A percentile compares a stretch with the other conserved stretches of the same genome.
Evolutionary conservation across 2,113 vertebrate genomes (phyloP).

Genomic region (Anguilla japonica): DNA sequence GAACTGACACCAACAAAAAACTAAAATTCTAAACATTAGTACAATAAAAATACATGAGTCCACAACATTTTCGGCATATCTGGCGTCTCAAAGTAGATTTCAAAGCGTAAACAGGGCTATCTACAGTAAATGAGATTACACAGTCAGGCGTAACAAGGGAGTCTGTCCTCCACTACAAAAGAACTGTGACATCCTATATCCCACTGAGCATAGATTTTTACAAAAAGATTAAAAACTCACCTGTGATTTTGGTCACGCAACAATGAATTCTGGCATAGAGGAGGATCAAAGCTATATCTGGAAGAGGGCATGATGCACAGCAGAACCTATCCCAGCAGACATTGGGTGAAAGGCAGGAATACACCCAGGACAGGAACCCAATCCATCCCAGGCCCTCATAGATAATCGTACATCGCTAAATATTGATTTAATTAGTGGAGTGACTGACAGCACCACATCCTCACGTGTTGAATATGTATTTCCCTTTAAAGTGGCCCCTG

Average conservation of each 20-base stretch:
- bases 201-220: not conserved
- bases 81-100: not conserved
- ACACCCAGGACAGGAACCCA: no score
- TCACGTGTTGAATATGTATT: not conserved
- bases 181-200: not conserved
- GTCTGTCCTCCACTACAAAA: not conserved
- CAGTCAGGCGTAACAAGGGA: not conserved
- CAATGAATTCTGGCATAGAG: not conserved
- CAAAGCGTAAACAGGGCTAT: not conserved
- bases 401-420: not conserved
- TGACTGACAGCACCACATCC: not conserved
- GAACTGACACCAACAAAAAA: no score
- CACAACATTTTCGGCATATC: not conserved
- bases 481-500: not conserved
- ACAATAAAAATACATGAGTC: not conserved
- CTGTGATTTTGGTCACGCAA: not conserved
- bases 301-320: not conserved
- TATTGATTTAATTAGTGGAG: not conserved
- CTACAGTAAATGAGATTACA: not conserved
- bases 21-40: not conserved
- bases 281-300: not conserved
- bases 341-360: no score
- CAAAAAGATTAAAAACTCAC: not conserved
- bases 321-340: no score
- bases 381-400: no score